phyloP scores from a whole-genome alignment of 2,888 invertebrate species.

The Epinotia ramella region DNA sequence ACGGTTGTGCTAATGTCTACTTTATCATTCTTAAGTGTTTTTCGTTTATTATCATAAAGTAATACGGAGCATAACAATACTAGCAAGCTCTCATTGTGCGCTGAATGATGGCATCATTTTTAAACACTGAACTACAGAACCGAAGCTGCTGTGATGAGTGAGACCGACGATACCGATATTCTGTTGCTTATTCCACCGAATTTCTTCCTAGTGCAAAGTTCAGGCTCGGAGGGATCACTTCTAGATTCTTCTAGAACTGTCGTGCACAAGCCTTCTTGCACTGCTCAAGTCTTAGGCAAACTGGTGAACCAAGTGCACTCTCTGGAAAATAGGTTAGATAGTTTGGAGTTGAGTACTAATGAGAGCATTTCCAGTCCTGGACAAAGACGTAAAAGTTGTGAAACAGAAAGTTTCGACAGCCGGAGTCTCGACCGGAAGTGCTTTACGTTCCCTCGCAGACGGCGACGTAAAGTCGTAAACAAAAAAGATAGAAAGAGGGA shows the following conservation, averaged over 20 bases:
- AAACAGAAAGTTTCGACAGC: conserved; percentile 70
- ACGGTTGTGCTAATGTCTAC: background rate
- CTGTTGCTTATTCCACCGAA: conserved; percentile 92
- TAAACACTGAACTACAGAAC: conserved; percentile 41
- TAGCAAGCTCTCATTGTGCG: background rate
- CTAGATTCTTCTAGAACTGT: conserved; percentile 78
- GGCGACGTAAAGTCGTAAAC: conserved; percentile 64
- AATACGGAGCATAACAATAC: background rate
- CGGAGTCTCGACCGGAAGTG: conserved; percentile 70
- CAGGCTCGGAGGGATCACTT: conserved; percentile 83
- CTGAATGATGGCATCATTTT: conserved; percentile 68
- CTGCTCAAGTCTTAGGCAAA: conserved; percentile 80
- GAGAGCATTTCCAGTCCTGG: conserved; percentile 62
- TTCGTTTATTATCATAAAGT: background rate
- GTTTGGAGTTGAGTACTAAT: conserved; percentile 69
- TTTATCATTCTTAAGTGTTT: background rate
- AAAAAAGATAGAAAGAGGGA: conserved; percentile 59
- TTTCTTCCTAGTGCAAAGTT: conserved; percentile 87
- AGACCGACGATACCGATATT: conserved; percentile 92
- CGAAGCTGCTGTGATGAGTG: conserved; percentile 77
- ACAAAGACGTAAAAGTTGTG: conserved; percentile 59
- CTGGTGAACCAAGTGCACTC: conserved; percentile 87
- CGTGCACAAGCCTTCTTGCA: conserved; percentile 78
- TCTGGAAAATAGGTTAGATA: conserved; percentile 84
- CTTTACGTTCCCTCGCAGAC: conserved; percentile 76